Base-by-base conservation (phyloP, 53 echinoderm and acorn worm genomes). In the Actinopyga echinites region DNA sequence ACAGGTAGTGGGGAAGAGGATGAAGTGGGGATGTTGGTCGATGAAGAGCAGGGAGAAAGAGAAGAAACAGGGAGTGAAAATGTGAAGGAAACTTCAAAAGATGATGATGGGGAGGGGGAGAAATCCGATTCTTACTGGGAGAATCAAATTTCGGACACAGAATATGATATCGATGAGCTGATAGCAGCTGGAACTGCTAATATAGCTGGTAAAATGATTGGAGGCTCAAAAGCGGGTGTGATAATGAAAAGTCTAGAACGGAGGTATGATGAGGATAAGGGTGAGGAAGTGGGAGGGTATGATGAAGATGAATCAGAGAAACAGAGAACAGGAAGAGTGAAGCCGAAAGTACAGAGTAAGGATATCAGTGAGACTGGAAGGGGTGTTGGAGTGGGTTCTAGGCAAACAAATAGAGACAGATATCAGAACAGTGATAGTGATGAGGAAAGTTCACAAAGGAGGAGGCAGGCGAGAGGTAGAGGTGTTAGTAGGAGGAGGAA, bases 221-320 rank as follows among this genome's bases (percentile, higher is more conserved):
- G 79, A 55, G 71, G 71, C 12, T 40, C 71, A 34, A 13, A 10
- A 71, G 71, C 71, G 1, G 25, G 71, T 26, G 44, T 23, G 36
- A 71, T 71, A 17, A 71, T 71, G 71, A 71, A 40, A 71, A 71
- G 9, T 25, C 42, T 71, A 12, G 71, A 71, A 28, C 38, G 44
- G 8, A 71, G 1, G 13, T 71, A 71, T 63, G 74, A 78, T 21
- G 85, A 85, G 4, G 78, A 85, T 52, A 82, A 65, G 21, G 52
- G 31, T 13, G 52, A 69, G 25, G 69, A 56, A 57, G 26, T 11
- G 13, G 38, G 37, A 15, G 22, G 38, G 55, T 55, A 68, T 65
- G 30, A 74, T 49, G 30, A 54, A 65, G 36, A 59, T 26, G 38
- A 38, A 28, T 30, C 0, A 17, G 13, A 17, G 40, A 49, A 15